phyloP scores from a whole-genome alignment of 2,113 vertebrate genomes.

The Salminus brasiliensis region DNA sequence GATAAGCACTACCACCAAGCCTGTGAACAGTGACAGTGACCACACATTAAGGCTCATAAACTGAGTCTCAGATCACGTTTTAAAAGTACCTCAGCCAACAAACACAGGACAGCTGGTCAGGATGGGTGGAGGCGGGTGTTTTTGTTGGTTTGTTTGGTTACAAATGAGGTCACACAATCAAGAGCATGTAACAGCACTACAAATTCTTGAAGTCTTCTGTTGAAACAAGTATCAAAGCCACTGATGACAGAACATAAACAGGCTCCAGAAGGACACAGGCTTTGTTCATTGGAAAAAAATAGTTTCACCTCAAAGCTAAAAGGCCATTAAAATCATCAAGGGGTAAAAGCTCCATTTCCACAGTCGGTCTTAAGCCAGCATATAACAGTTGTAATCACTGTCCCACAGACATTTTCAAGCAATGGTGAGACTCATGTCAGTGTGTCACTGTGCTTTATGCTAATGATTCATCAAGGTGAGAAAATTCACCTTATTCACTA shows the following conservation, averaged over 20 bases:
- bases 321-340: background rate
- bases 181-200: constrained; percentile 16
- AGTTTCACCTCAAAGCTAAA: constrained; percentile 3
- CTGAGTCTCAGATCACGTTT: background rate
- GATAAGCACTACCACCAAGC: background rate
- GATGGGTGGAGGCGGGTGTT: constrained; percentile 9
- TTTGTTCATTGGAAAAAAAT: background rate
- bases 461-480: no score
- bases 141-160: constrained; percentile 54
- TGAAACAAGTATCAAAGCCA: constrained; percentile 12
- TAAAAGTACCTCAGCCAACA: background rate
- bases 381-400: background rate
- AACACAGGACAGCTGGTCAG: constrained; percentile 1
- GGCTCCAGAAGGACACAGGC: background rate
- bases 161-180: constrained; percentile 27
- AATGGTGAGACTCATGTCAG: background rate
- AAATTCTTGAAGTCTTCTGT: background rate
- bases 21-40: constrained; percentile 2
- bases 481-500: no score
- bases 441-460: no score
- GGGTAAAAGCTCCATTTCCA: background rate
- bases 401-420: background rate
- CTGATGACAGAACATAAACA: constrained; percentile 6
- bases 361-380: background rate
- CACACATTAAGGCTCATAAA: background rate